Evolutionary conservation across 2,888 invertebrate genomes (phyloP), one percentile per base, ranked within the genome.

Genomic region (Dione vanillae): DNA sequence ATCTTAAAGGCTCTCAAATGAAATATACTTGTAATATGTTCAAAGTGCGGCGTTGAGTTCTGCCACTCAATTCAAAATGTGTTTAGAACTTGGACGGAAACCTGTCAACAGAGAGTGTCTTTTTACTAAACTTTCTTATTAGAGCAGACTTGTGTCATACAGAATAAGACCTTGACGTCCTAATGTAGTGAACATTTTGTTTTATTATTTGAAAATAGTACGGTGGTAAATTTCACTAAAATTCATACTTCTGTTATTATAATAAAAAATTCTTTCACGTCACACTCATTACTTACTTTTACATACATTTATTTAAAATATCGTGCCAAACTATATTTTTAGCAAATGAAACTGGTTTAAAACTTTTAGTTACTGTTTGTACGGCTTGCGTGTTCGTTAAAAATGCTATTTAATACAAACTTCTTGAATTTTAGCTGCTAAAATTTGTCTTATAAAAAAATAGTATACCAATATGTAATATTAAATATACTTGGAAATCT

Each of bases 271-370:
- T 27, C 37, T 10, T 54, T 16, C 37, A 54, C 16, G 35, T 11
- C 14, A 27, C 14, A 8, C 11, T 16, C 11, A 61, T 45, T 61
- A 6, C 27, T 61, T 2, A 45, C 20, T 45, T 58, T n/a, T 61
- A 27, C n/a, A 61, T 45, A 45, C 7, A 43, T 27, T 43, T 61
- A 45, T 45, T 61, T 45, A 16, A 45, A 61, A 45, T 45, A 61
- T 61, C 61, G 27, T 61, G 45, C n/a, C 45, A 61, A 61, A 43
- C 45, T 27, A 61, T 61, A 61, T 61, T 61, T 61, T 61, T 61
- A 61, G 27, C 61, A 35, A 61, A 61, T 56, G 43, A 45, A 27
- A 61, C 45, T 35, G 45, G n/a, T 61, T 61, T 11, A 61, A 45
- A 35, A 10, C 43, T 61, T 61, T 27, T 16, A 45, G 45, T 27